Evolutionary conservation across 2,888 invertebrate genomes (phyloP), one percentile per base, ranked within the genome.

Genomic region (Pristionchus entomophagus): DNA sequence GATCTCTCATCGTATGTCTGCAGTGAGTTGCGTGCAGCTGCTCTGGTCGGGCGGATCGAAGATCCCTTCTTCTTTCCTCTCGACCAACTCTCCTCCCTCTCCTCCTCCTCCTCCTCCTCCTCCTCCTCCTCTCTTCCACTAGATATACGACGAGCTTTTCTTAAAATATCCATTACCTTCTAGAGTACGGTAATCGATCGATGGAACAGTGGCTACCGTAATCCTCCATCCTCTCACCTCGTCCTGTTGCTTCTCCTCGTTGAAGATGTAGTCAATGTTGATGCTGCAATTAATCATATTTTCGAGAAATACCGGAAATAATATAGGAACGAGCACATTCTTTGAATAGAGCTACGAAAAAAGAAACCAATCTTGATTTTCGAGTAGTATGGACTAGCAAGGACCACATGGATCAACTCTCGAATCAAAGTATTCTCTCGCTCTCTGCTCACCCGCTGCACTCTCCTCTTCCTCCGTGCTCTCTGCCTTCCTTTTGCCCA

Each of bases 381-480:
- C 10, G 51, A 5, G 51, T 51, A 19, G 17, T 22, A 19, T 22
- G 10, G 22, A 51, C 6, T 4, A 12, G 22, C 22, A 17, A 51
- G 2, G 19, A 0, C 51, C n/a, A n/a, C n/a, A 51, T 51, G 6
- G 19, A 12, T 2, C 17, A 51, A 51, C 51, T 51, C 2, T 51
- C 17, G n/a, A n/a, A n/a, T n/a, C n/a, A n/a, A n/a, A n/a, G n/a
- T n/a, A 35, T 29, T 38, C 32, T n/a, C 35, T 35, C 0, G 32
- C 56, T 14, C 45, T 29, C 29, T 45, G 2, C 53, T 26, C 19
- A 19, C 53, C 53, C 29, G 19, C 53, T 53, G 3, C 35, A 29
- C 19, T 32, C 65, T 65, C 65, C 32, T 84, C 65, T 49, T 65
- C 83, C 51, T 65, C 38, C 29, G 35, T 29, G n/a, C 83, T 84